Evolutionary conservation across 1,140 invertebrate genomes (phyloP), one percentile per base, ranked within the genome.

Genomic region (Platyscapa corneri): DNA sequence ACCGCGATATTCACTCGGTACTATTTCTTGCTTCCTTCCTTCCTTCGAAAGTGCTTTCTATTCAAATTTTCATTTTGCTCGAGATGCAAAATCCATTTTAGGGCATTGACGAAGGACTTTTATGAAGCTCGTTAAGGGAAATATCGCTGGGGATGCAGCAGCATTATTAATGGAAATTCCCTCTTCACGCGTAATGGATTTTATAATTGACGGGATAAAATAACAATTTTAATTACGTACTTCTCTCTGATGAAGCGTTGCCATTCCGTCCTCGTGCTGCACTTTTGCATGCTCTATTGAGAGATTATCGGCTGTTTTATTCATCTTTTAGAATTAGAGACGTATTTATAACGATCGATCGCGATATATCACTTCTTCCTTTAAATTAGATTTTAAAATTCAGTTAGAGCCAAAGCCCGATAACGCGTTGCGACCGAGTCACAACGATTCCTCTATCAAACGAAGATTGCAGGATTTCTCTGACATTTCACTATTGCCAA

Each of bases 31-130:
- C 56, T 46, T 34, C 37, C 64, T 72, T 82, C 56, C 75, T 82
- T 82, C 83, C 56, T 46, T 34, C 37, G 34, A 37, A 23, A 5
- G 27, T 18, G 34, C 30, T 53, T 30, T 82, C 79, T 32, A 70
- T 87, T 76, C 77, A 72, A 84, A 87, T 86, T 79, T 75, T 80
- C 53, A 53, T 86, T 86, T 87, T 46, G n/a, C 72, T 8, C 49
- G 53, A 65, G 53, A 64, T 20, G 53, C 39, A 30, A 77, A 77
- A 78, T 78, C 32, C 30, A 3, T 37, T 64, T 78, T 39, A 18
- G 32, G n/a, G 34, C 18, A 64, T 37, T 37, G 75, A 77, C 34
- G 74, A 46, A 46, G 60, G 76, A 27, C 65, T 64, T 65, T 32
- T 56, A 74, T 30, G 67, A 32, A 23, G 10, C 3, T 75, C 37